Evolutionary conservation across 1,140 invertebrate genomes (phyloP).

Genomic region (Euura saliciscinereae): DNA sequence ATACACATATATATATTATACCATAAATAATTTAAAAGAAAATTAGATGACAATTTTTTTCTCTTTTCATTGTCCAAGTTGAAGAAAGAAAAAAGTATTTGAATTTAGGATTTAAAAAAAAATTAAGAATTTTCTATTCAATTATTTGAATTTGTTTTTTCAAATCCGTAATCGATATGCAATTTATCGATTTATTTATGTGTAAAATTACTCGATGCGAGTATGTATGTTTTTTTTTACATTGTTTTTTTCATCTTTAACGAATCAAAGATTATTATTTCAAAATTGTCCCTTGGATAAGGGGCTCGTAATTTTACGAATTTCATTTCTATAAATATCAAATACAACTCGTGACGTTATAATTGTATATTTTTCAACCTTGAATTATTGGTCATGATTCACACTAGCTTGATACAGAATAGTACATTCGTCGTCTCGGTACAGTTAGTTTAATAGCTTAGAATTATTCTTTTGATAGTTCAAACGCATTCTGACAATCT

Average conservation of each 20-base stretch:
- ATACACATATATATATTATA: neutral
- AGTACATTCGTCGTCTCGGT: neutral
- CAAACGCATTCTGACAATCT: conserved; percentile 3
- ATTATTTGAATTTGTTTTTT: too few species aligned
- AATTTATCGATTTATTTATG: too few species aligned
- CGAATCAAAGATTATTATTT: neutral
- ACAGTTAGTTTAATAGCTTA: neutral
- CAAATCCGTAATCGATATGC: too few species aligned
- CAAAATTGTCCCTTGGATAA: neutral
- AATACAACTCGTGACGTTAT: neutral
- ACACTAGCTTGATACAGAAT: neutral
- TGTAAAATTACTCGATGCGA: too few species aligned
- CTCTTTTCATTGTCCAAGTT: conserved; percentile 17
- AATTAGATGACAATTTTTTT: conserved; percentile 18
- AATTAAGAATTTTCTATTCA: too few species aligned
- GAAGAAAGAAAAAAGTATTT: conserved; percentile 13
- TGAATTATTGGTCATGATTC: neutral
- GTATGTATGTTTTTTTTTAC: too few species aligned
- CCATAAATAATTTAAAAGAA: conserved; percentile 15
- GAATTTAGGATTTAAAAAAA: neutral
- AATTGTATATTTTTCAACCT: neutral
- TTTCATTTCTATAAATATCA: neutral
- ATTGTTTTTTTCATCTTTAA: neutral
- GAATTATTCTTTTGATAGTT: neutral
- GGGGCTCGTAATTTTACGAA: neutral